These are phyloP conservation scores for Gymnosoma rotundatum DNA, from an alignment of 2,888 invertebrate genomes.

Conservation along the genomic window DNA sequence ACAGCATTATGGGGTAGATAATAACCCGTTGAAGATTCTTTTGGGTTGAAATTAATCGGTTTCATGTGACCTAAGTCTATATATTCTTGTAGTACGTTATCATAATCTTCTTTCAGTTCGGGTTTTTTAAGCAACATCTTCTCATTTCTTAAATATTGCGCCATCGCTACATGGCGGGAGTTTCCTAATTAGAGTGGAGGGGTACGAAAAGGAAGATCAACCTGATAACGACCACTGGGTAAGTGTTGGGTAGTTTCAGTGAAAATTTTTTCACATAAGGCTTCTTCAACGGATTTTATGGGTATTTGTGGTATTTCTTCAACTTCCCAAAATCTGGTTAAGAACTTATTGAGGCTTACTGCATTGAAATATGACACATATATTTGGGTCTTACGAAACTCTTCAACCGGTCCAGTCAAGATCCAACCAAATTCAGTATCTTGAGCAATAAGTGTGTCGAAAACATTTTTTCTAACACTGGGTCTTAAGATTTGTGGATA, in stretches of 20 bases:
- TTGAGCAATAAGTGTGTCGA: no score
- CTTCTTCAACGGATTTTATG: no score
- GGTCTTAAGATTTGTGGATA: no score
- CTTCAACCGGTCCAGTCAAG: no score
- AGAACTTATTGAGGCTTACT: neutral
- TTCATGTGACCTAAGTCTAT: conserved; percentile 9
- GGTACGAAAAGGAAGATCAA: neutral
- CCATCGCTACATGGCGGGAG: conserved; percentile 16
- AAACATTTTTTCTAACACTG: no score
- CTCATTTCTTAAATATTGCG: neutral
- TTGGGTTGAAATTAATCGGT: neutral
- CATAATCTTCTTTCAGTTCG: neutral
- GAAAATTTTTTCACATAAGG: no score
- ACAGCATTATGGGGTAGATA: conserved; percentile 44
- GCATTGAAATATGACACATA: neutral
- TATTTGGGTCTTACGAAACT: no score
- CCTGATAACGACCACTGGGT: no score
- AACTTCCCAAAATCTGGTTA: no score
- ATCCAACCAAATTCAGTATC: no score
- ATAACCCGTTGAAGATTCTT: neutral
- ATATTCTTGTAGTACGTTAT: conserved; percentile 21
- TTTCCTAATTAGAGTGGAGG: neutral
- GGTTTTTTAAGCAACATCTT: neutral
- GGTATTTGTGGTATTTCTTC: no score
- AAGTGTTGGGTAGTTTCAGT: no score